Conservation (phyloP, 2,113 vertebrate genomes). For the Rhinopomastus cyanomelas region DNA sequence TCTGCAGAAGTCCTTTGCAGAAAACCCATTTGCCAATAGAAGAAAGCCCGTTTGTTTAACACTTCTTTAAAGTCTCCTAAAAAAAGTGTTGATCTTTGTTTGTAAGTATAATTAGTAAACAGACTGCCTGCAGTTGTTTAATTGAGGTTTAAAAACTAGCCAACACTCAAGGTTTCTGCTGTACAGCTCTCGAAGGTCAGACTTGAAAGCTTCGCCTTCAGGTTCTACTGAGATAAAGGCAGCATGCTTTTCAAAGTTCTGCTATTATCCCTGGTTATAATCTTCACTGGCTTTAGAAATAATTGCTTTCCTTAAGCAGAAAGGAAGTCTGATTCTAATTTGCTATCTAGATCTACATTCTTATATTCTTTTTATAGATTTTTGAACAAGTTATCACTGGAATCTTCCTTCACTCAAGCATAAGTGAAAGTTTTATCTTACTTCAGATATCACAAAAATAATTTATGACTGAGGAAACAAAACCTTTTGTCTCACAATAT, state of each 20-base stretch:
- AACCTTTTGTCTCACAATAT: slow-evolving; percentile 83
- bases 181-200: slow-evolving; percentile 60
- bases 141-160: slow-evolving; percentile 31
- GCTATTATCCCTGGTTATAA: slow-evolving; percentile 79
- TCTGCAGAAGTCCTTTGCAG: background rate
- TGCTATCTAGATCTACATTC: slow-evolving; percentile 84
- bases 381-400: slow-evolving; percentile 79
- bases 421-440: slow-evolving; percentile 88
- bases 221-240: slow-evolving; percentile 64
- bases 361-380: slow-evolving; percentile 85
- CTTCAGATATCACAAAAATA: slow-evolving; percentile 80
- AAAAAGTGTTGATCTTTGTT: background rate
- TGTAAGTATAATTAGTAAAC: background rate
- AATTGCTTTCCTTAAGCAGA: slow-evolving; percentile 76
- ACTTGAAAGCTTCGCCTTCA: slow-evolving; percentile 75
- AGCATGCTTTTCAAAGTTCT: slow-evolving; percentile 68
- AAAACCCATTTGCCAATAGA: background rate
- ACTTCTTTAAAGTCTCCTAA: background rate
- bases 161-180: slow-evolving; percentile 5
- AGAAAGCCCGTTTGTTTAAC: background rate
- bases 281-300: slow-evolving; percentile 75
- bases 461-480: slow-evolving; percentile 84
- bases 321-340: slow-evolving; percentile 86
- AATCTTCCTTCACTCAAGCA: slow-evolving; percentile 82
- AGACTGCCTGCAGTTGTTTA: background rate